Evolutionary conservation across 2,888 invertebrate species (phyloP).

Genomic region (Opisthograptis luteolata): DNA sequence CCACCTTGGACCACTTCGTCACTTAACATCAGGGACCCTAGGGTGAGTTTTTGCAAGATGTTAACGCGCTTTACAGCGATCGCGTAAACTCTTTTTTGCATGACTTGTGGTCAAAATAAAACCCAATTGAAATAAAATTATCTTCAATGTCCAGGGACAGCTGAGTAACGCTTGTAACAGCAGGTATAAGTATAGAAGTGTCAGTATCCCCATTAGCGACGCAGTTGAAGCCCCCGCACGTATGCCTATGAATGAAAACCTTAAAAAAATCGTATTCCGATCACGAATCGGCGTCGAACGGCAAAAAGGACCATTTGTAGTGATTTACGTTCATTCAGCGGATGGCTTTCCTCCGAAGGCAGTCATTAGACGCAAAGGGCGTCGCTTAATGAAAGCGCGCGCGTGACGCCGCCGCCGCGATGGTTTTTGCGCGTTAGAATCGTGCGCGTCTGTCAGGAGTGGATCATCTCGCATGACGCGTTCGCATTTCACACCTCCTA

Average conservation of each 20-base stretch:
- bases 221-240: background rate
- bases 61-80: too few species aligned
- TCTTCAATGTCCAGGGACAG: too few species aligned
- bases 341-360: constrained; percentile 8
- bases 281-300: background rate
- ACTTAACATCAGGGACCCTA: too few species aligned
- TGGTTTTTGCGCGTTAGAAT: constrained; percentile 9
- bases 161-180: too few species aligned
- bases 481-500: constrained; percentile 11
- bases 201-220: background rate
- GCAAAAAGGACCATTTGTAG: constrained; percentile 3
- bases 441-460: constrained; percentile 15
- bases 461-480: constrained; percentile 3
- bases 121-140: too few species aligned
- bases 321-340: constrained; percentile 17
- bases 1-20: too few species aligned
- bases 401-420: constrained; percentile 5
- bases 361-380: constrained; percentile 21
- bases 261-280: constrained; percentile 1
- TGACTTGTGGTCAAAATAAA: too few species aligned
- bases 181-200: too few species aligned
- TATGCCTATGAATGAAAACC: constrained; percentile 9
- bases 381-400: constrained; percentile 16
- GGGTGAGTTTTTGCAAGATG: too few species aligned
- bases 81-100: too few species aligned